Conservation (phyloP, 2,797 vertebrate species). For the Gambelia wislizenii region DNA sequence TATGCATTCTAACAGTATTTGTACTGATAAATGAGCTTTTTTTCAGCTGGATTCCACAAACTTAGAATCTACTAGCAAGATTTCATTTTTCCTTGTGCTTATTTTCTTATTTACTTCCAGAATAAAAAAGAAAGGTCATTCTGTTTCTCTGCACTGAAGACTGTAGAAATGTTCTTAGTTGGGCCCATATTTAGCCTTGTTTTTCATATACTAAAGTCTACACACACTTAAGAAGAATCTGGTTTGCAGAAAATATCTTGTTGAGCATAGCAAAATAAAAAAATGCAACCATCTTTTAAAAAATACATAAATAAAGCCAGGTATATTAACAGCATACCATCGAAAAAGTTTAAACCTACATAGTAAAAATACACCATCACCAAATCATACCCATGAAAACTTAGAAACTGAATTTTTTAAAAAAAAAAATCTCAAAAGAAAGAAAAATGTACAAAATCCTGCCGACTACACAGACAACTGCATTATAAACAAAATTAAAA, state of each 20-base stretch:
- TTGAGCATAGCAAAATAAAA: conserved; percentile 30
- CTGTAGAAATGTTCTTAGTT: conserved; percentile 32
- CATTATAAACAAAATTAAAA: conserved; percentile 53
- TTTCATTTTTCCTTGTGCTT: conserved; percentile 72
- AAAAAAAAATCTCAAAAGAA: neutral
- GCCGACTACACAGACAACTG: conserved; percentile 7
- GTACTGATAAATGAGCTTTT: conserved; percentile 69
- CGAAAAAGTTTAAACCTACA: conserved; percentile 70
- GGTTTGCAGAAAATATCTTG: conserved; percentile 54
- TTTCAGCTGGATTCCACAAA: conserved; percentile 74
- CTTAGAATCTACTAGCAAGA: conserved; percentile 50
- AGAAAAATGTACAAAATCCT: neutral
- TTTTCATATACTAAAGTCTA: conserved; percentile 41
- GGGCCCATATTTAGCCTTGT: conserved; percentile 52
- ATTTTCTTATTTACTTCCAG: conserved; percentile 63
- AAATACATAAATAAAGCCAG: conserved; percentile 57
- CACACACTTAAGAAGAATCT: conserved; percentile 45
- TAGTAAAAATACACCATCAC: conserved; percentile 46
- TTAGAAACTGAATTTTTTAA: conserved; percentile 47
- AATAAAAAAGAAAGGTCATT: conserved; percentile 51
- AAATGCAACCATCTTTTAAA: conserved; percentile 10
- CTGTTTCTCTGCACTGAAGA: conserved; percentile 44
- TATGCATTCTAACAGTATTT: conserved; percentile 61
- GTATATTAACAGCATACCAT: conserved; percentile 55
- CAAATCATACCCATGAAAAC: conserved; percentile 61